phyloP scores from a whole-genome alignment of 2,113 vertebrate genomes.

The Orcinus orca region DNA sequence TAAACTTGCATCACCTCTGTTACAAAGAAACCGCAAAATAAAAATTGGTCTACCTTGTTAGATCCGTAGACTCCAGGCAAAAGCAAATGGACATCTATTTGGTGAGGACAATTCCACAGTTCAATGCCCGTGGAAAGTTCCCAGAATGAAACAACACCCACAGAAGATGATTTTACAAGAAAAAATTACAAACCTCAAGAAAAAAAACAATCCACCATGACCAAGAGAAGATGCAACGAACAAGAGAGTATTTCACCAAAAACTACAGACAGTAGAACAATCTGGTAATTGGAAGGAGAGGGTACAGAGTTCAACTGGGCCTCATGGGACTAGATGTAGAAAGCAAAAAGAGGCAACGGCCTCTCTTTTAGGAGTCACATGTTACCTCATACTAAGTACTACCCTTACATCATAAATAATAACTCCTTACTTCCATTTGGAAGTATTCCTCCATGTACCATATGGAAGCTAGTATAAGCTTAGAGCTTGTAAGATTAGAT shows the following conservation, averaged over 20 bases:
- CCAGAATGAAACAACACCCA: background rate
- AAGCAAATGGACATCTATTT: background rate
- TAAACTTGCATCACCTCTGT: background rate
- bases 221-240: background rate
- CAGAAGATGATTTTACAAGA: background rate
- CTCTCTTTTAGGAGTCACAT: background rate
- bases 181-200: background rate
- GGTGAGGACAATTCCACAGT: background rate
- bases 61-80: background rate
- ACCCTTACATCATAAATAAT: background rate
- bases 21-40: background rate
- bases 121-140: background rate
- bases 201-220: slow-evolving; percentile 3
- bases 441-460: background rate
- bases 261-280: background rate
- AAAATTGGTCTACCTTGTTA: background rate
- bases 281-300: background rate
- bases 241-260: background rate
- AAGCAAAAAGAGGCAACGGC: background rate
- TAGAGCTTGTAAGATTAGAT: background rate
- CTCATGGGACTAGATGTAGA: background rate
- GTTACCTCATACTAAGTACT: background rate
- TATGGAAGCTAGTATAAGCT: background rate
- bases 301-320: background rate
- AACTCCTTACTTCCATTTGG: background rate